A percentile compares a stretch with the other conserved stretches of the same genome.
Conservation (phyloP, 35 echinoderm and acorn worm genomes). For the Patiria miniata region DNA sequence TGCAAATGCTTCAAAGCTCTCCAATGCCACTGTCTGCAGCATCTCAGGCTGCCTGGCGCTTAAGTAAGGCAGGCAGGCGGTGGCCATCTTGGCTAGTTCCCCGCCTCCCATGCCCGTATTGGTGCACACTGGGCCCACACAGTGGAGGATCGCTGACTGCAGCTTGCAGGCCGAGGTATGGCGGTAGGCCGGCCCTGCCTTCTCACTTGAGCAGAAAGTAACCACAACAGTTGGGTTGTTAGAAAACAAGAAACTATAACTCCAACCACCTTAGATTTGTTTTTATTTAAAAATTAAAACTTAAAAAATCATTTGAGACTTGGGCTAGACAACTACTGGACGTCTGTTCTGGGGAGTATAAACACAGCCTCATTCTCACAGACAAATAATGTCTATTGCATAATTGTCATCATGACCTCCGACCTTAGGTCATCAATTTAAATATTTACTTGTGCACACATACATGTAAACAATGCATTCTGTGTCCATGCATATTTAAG, state of each 20-base stretch:
- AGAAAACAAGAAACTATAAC: neutral
- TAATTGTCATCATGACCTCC: no score
- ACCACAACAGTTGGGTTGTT: neutral
- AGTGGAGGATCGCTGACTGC: slow-evolving; percentile 51
- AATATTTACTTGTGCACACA: no score
- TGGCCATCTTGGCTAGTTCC: slow-evolving; percentile 22
- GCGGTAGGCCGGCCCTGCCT: slow-evolving; percentile 50
- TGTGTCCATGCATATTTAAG: no score
- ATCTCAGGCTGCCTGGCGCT: slow-evolving; percentile 30
- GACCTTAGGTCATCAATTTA: no score
- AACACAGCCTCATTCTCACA: no score
- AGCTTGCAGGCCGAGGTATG: slow-evolving; percentile 59
- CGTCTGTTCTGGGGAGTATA: no score
- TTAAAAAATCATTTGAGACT: neutral
- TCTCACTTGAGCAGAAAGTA: slow-evolving; percentile 21
- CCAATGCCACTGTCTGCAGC: slow-evolving; percentile 37
- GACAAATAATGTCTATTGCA: no score
- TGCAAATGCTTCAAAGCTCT: slow-evolving; percentile 20
- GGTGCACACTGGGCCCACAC: slow-evolving; percentile 44
- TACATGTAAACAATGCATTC: no score
- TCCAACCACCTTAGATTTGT: neutral
- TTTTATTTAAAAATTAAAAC: neutral
- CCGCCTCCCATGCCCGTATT: slow-evolving; percentile 33
- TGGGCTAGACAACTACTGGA: no score
- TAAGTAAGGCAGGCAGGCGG: slow-evolving; percentile 53